Evolutionary conservation across 1,140 invertebrate genomes (phyloP), one percentile per base, ranked within the genome.

Genomic region (Drosophila lacertosa): DNA sequence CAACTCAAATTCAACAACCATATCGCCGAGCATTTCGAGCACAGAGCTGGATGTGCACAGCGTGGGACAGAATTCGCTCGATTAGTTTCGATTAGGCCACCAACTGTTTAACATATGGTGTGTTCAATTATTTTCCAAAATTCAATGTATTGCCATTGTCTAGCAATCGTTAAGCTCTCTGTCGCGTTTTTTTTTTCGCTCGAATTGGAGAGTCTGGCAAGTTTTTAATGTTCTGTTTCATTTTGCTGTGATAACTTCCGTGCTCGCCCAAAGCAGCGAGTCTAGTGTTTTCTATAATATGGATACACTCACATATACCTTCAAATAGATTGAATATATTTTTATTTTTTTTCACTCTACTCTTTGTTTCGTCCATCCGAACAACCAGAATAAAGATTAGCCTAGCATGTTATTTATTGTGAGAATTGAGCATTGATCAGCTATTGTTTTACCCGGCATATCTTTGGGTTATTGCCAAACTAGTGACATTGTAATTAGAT

Each of bases 21-120:
- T 90, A 50, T 91, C 90, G 55, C 77, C 74, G 7, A 91, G 89
- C 50, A 68, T 91, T 16, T 90, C 89, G 26, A 90, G 89, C 22
- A 88, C 78, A 4, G 78, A 78, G 3, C 29, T 84, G 22, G 80
- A 84, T 11, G 59, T 45, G 1, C 74, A 70, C 13, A 83, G 74
- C 64, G 58, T 72, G 11, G 80, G 71, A 40, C 65, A 75, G 58
- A 83, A 71, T 47, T 84, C 80, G 39, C 50, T 74, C 7, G 73
- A 86, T 44, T 84, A 83, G 67, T 26, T 45, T 13, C 11, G 50
- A 15, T 26, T 68, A 37, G 15, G 33, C 20, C 20, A 6, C 1
- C 13, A 16, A 40, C 18, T 29, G 26, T 29, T 29, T 7, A 6
- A 5, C 6, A 5, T 26, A 5, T 3, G 4, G 24, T 26, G 24